Base-by-base conservation (phyloP, 2,888 invertebrate species). In the Chloroclystis v-ata region DNA sequence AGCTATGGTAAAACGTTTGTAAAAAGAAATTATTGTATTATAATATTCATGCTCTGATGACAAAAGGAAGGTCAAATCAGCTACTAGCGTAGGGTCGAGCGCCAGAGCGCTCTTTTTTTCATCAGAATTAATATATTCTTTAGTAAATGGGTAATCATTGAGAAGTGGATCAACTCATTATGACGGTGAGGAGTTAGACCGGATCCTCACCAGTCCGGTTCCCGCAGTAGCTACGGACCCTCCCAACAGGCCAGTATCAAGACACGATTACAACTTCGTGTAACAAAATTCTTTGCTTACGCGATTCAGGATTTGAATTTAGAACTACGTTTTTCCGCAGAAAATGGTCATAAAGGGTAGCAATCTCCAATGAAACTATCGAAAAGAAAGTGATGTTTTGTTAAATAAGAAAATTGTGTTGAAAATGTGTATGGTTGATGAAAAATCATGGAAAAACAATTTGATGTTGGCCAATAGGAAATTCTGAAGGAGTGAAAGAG, bases 181-280 rank as follows among this genome's bases (percentile, higher is more conserved):
- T 37, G 39, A 35, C 7, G 24, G 41, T 10, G 24, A 16, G 37
- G 30, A 41, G 11, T 47, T 47, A 41, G 41, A 25, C 41, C 46
- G 41, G 46, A 26, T 37, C 37, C 37, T 8, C 37, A 14, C 46
- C 41, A 47, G 4, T 37, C 46, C 41, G 41, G 41, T 7, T 41
- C 11, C 16, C 41, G 37, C 29, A 37, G 40, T 35, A 47, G 46
- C 40, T 35, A 47, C 40, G 46, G 28, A 47, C 41, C 46, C 30
- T 40, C 28, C 47, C 30, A 30, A 30, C 13, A 1, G 11, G 8
- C 7, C 30, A 13, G 30, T 12, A 6, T 11, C 12, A 7, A 1
- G 11, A 29, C n/a, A 7, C 11, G 29, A 11, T 1, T 6, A 11
- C 6, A 12, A 12, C 29, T 2, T 20, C 5, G 5, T 5, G 20